phyloP scores from a whole-genome alignment of 2,888 invertebrate species.

The Neocrepidodera transversa region DNA sequence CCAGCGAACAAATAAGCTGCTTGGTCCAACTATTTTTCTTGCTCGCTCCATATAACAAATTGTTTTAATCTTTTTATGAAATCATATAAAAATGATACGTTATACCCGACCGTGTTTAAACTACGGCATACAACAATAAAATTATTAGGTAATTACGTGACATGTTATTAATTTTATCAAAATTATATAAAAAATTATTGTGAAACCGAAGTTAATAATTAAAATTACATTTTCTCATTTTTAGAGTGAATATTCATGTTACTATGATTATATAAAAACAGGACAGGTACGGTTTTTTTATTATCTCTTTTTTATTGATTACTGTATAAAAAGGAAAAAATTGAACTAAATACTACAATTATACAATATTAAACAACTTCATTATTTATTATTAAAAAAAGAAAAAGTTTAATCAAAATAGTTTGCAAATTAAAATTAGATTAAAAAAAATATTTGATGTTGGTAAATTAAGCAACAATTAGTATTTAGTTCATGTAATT shows the following conservation, averaged over 20 bases:
- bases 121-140: constrained; percentile 31
- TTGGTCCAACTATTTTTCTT: constrained; percentile 12
- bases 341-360: no score
- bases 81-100: constrained; percentile 32
- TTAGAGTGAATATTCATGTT: constrained; percentile 22
- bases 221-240: constrained; percentile 47
- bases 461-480: no score
- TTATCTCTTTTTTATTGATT: no score
- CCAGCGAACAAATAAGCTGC: background rate
- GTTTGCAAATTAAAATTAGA: no score
- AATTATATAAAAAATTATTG: constrained; percentile 36
- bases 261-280: constrained; percentile 6
- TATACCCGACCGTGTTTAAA: constrained; percentile 20
- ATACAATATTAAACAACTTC: no score
- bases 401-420: no score
- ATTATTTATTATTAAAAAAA: no score
- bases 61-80: constrained; percentile 34
- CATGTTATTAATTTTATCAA: constrained; percentile 40
- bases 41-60: constrained; percentile 27
- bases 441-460: no score
- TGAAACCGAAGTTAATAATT: constrained; percentile 44
- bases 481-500: no score
- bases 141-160: constrained; percentile 38
- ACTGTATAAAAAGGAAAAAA: no score
- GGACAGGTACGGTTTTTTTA: background rate